phyloP scores from a whole-genome alignment of 2,113 vertebrate genomes.

The Lophura nycthemera region DNA sequence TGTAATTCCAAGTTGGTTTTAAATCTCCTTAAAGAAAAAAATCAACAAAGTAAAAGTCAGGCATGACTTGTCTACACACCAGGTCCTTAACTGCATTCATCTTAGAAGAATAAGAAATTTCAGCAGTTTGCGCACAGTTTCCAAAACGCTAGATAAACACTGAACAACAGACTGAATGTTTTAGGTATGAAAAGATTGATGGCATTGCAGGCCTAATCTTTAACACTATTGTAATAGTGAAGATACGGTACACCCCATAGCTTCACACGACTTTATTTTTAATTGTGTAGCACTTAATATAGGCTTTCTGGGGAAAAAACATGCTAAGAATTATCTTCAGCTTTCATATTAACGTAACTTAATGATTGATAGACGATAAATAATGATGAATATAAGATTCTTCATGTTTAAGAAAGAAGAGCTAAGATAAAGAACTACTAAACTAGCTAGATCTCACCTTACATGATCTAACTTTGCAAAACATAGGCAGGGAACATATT shows the following conservation, averaged over 20 bases:
- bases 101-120: neutral
- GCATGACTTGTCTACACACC: neutral
- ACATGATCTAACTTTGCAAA: neutral
- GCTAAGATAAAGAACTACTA: neutral
- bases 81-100: neutral
- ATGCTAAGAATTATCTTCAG: neutral
- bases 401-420: no score
- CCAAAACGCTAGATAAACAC: neutral
- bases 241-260: fast-evolving
- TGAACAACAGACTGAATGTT: neutral
- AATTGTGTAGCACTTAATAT: fast-evolving
- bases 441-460: neutral
- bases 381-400: no score
- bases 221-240: neutral
- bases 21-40: neutral
- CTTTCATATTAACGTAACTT: neutral
- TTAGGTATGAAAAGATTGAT: fast-evolving
- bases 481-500: neutral
- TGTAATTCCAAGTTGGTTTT: neutral
- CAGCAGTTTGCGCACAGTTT: neutral
- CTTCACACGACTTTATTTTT: neutral
- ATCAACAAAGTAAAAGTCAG: neutral
- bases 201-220: neutral
- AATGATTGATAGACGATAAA: neutral
- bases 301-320: fast-evolving